A percentile compares a stretch with the other conserved stretches of the same genome.
Evolutionary conservation across 2,113 vertebrate genomes (phyloP).

Genomic region (Podocnemis expansa): DNA sequence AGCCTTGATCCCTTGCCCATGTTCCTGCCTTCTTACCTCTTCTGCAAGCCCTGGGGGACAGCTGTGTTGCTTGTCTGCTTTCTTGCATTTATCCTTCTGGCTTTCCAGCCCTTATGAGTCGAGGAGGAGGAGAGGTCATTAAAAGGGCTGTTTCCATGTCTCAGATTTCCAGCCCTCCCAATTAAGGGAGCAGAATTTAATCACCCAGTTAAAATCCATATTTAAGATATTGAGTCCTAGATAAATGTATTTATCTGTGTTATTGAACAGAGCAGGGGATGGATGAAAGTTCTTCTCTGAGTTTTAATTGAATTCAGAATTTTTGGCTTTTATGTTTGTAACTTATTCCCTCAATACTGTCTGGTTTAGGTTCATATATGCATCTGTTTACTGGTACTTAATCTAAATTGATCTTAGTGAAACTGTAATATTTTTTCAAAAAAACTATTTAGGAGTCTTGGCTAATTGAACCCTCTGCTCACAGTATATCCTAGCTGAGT

Average conservation of each 20-base stretch:
- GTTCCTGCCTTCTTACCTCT: background rate
- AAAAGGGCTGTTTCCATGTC: background rate
- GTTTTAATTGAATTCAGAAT: background rate
- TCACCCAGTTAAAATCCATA: background rate
- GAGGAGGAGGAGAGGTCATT: background rate
- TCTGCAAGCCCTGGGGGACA: background rate
- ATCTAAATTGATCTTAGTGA: background rate
- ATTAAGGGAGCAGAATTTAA: background rate
- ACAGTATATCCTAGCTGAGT: background rate
- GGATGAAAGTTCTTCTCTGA: background rate
- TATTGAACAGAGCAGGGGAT: background rate
- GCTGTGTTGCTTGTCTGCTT: background rate
- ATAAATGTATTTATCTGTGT: background rate
- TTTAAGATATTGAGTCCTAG: background rate
- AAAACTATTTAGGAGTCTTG: background rate
- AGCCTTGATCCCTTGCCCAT: background rate
- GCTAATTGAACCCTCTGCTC: background rate
- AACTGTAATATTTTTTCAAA: background rate
- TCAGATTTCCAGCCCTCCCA: background rate
- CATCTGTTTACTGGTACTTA: background rate
- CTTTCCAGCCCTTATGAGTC: background rate
- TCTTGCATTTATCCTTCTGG: background rate
- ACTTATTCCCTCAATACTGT: background rate
- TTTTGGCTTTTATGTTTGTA: background rate
- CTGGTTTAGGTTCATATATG: background rate